phyloP scores from a whole-genome alignment of 2,797 vertebrate species.

The Enteromius fasciolatus region DNA sequence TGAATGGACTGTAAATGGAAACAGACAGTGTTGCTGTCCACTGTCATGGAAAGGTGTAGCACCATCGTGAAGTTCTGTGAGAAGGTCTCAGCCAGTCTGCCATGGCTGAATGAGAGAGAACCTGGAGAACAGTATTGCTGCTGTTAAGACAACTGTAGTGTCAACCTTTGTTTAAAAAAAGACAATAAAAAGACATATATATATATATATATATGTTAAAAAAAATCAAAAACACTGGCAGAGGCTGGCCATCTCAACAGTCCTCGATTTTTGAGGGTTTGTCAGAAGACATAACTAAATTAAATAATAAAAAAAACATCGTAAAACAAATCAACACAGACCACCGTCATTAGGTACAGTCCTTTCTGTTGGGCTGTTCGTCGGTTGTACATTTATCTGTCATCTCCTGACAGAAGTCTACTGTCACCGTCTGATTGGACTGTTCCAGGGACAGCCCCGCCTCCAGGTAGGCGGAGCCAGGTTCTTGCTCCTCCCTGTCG shows the following conservation, averaged over 20 bases:
- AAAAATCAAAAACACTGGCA: conserved; percentile 76
- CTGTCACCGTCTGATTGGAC: conserved; percentile 93
- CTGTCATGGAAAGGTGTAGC: conserved; percentile 88
- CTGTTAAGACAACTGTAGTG: conserved; percentile 99
- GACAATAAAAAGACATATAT: conserved; percentile 71
- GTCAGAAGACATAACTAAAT: conserved; percentile 70
- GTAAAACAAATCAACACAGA: conserved; percentile 63
- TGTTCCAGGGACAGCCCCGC: conserved; percentile 83
- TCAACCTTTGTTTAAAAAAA: conserved; percentile 82
- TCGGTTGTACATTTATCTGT: conserved; percentile 99
- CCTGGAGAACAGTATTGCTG: conserved; percentile 98
- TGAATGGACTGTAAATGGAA: conserved; percentile 85
- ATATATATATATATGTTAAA: no score
- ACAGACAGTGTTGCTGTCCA: conserved; percentile 79
- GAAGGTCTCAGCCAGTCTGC: conserved; percentile 82
- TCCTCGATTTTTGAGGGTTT: conserved; percentile 72
- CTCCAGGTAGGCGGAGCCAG: conserved; percentile 75
- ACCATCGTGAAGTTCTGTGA: conserved; percentile 88
- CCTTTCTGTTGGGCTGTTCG: conserved; percentile 92
- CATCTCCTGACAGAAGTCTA: conserved; percentile 99
- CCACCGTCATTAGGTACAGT: conserved; percentile 84
- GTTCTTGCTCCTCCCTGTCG: conserved; percentile 42
- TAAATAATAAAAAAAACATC: conserved; percentile 67
- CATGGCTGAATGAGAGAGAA: conserved; percentile 84
- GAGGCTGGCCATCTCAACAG: conserved; percentile 82